Conservation (phyloP, 2,113 vertebrate species). For the Trogon surrucura region DNA sequence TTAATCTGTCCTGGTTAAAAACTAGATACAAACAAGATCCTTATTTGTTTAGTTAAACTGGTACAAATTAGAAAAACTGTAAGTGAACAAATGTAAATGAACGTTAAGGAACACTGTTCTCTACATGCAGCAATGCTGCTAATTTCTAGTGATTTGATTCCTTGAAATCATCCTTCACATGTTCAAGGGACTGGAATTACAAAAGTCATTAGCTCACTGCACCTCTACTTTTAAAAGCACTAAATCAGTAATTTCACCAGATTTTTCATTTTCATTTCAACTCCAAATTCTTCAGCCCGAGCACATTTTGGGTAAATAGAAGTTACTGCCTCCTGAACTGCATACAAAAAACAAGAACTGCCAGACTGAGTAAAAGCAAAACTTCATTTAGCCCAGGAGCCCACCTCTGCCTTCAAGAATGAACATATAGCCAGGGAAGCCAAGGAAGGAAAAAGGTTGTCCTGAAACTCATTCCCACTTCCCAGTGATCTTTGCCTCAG, state of each 20-base stretch:
- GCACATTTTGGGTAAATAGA: background rate
- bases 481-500: background rate
- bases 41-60: background rate
- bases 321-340: background rate
- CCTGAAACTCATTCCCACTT: background rate
- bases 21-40: background rate
- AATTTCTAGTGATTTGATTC: background rate
- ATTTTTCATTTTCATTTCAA: constrained; percentile 28
- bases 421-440: background rate
- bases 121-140: background rate
- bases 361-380: background rate
- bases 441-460: background rate
- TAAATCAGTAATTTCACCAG: background rate
- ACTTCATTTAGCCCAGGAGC: background rate
- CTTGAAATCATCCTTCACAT: background rate
- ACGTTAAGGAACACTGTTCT: background rate
- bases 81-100: background rate
- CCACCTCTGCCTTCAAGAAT: background rate
- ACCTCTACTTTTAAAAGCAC: background rate
- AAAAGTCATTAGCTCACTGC: background rate
- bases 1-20: background rate
- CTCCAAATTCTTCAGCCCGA: constrained; percentile 15
- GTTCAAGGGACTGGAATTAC: background rate
- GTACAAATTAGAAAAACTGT: background rate
- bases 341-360: background rate